Evolutionary conservation across 1,140 invertebrate genomes (phyloP).

Genomic region (Bombus fervidus): DNA sequence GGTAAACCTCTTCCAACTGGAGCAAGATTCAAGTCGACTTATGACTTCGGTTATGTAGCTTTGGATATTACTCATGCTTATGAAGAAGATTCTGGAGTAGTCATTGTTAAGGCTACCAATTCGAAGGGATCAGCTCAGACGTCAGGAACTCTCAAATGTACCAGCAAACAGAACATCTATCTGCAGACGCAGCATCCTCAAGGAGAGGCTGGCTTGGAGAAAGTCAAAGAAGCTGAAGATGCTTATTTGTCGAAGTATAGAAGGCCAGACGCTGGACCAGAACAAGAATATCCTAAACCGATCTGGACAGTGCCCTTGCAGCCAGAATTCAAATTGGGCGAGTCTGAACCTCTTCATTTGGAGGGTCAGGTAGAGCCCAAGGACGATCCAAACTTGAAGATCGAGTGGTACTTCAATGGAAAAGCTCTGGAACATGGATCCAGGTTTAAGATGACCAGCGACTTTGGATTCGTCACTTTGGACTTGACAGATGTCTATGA

Average conservation of each 20-base stretch:
- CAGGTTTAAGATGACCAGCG: constrained; percentile 93
- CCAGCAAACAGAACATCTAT: constrained; percentile 90
- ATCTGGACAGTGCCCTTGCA: constrained; percentile 93
- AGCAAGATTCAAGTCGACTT: constrained; percentile 91
- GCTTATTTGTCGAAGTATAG: constrained; percentile 88
- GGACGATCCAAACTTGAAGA: constrained; percentile 96
- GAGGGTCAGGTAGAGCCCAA: constrained; percentile 97
- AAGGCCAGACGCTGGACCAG: constrained; percentile 86
- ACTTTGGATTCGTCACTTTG: constrained; percentile 96
- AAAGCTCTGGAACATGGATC: constrained; percentile 92
- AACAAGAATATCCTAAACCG: constrained; percentile 92
- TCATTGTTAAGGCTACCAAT: constrained; percentile 96
- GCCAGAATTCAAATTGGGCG: constrained; percentile 92
- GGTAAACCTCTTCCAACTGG: constrained; percentile 91
- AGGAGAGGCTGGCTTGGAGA: constrained; percentile 92
- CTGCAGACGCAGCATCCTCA: constrained; percentile 95
- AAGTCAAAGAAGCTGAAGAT: constrained; percentile 92
- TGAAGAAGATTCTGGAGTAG: constrained; percentile 94
- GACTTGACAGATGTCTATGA: constrained; percentile 95
- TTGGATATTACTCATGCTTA: constrained; percentile 92
- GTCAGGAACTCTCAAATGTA: constrained; percentile 92
- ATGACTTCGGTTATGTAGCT: constrained; percentile 94
- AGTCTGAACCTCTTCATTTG: constrained; percentile 94
- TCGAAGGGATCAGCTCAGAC: constrained; percentile 94
- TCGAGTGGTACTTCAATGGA: constrained; percentile 97